A percentile compares a stretch with the other conserved stretches of the same genome.
Evolutionary conservation across 2,888 invertebrate species (phyloP).

Genomic region (Rotaria macrura): DNA sequence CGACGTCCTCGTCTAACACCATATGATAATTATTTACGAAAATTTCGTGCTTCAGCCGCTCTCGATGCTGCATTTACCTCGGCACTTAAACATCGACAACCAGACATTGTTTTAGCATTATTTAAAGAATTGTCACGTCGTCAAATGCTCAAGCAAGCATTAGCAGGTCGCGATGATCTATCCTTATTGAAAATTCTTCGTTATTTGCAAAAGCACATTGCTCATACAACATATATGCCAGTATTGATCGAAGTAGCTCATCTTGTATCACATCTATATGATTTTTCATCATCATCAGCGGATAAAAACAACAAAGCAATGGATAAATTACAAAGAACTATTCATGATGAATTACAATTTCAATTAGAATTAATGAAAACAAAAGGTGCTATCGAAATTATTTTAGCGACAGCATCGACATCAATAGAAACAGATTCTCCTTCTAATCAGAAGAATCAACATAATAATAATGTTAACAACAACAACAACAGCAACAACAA

Average conservation of each 20-base stretch:
- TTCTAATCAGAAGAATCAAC: not conserved
- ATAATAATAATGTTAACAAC: no score
- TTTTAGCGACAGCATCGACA: not conserved
- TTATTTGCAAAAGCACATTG: not conserved
- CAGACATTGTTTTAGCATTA: not conserved
- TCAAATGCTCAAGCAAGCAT: not conserved
- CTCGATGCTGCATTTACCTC: not conserved
- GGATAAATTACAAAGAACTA: not conserved
- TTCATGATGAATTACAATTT: not conserved
- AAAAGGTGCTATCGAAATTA: not conserved
- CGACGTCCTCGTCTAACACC: not conserved
- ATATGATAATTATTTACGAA: slow-evolving; percentile 13
- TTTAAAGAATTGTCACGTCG: slow-evolving; percentile 1
- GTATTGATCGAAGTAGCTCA: not conserved
- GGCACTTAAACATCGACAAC: not conserved
- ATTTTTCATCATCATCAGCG: not conserved
- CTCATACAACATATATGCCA: not conserved
- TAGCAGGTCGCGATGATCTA: not conserved
- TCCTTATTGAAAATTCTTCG: slow-evolving; percentile 1
- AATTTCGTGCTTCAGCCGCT: not conserved
- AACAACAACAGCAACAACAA: not conserved
- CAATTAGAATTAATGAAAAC: slow-evolving; percentile 16
- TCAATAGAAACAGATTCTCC: not conserved
- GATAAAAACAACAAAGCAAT: not conserved
- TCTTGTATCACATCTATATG: not conserved